Evolutionary conservation across 2,797 vertebrate genomes (phyloP).

Genomic region (Ctenochaetus hawaiiensis): DNA sequence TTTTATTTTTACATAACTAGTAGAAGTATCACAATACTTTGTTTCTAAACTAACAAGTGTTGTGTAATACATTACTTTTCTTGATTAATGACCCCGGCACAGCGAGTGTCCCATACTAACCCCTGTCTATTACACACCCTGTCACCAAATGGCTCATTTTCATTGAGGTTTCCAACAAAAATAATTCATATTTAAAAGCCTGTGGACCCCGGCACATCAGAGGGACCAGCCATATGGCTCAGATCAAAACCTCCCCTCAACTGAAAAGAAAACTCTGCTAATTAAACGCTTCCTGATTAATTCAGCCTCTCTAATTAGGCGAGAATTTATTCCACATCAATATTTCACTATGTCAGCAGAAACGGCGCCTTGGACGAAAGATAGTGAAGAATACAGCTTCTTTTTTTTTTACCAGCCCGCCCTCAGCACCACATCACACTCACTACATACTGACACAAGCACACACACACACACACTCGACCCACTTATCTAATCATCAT

Average conservation of each 20-base stretch:
- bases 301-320: conserved; percentile 83
- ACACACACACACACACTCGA: conserved; percentile 1
- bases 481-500: conserved; percentile 57
- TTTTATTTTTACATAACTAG: too few species aligned
- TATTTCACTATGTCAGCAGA: conserved; percentile 83
- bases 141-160: conserved; percentile 42
- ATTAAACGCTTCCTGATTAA: conserved; percentile 84
- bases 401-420: conserved; percentile 16
- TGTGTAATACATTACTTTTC: too few species aligned
- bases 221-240: conserved; percentile 75
- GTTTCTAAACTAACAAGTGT: too few species aligned
- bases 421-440: conserved; percentile 5
- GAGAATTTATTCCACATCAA: conserved; percentile 82
- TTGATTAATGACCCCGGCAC: background rate
- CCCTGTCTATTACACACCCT: conserved; percentile 22
- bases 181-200: conserved; percentile 68
- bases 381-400: conserved; percentile 54
- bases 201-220: conserved; percentile 67
- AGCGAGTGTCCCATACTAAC: conserved; percentile 3
- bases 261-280: conserved; percentile 78
- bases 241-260: conserved; percentile 75
- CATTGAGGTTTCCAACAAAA: conserved; percentile 53
- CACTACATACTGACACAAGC: background rate
- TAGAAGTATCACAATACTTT: too few species aligned
- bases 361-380: conserved; percentile 56